Conservation (phyloP, 2,888 invertebrate species). For the Ischnus inquisitorius region DNA sequence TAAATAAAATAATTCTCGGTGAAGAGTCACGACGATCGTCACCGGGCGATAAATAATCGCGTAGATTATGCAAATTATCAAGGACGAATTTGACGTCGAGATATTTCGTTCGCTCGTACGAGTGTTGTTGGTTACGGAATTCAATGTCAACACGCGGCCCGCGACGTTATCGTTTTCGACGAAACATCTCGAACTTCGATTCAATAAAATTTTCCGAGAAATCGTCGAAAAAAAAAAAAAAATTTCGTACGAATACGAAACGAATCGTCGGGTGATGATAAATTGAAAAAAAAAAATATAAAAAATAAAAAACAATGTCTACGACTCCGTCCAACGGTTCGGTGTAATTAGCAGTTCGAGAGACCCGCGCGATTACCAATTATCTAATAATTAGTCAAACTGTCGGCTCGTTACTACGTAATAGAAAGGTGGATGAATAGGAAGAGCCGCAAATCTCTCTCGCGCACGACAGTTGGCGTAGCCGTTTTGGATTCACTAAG, state of each 20-base stretch:
- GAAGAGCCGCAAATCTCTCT: constrained; percentile 19
- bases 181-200: background rate
- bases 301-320: constrained; percentile 7
- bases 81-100: background rate
- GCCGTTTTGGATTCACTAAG: constrained; percentile 48
- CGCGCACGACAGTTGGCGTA: constrained; percentile 51
- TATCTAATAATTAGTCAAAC: constrained; percentile 58
- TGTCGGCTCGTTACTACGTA: constrained; percentile 33
- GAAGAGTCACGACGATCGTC: background rate
- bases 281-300: constrained; percentile 5
- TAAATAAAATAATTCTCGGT: background rate
- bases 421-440: constrained; percentile 64
- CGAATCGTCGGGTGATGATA: background rate
- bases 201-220: background rate
- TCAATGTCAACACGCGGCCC: background rate
- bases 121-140: background rate
- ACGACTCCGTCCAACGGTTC: background rate
- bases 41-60: background rate
- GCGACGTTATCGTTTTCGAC: background rate
- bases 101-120: background rate
- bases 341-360: constrained; percentile 41
- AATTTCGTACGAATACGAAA: background rate
- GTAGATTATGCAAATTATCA: constrained; percentile 16
- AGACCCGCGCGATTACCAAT: constrained; percentile 37
- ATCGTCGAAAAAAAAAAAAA: background rate